These are phyloP conservation scores for Torymus aiolomorphi DNA, from an alignment of 2,888 invertebrate species.

Conservation along the genomic window DNA sequence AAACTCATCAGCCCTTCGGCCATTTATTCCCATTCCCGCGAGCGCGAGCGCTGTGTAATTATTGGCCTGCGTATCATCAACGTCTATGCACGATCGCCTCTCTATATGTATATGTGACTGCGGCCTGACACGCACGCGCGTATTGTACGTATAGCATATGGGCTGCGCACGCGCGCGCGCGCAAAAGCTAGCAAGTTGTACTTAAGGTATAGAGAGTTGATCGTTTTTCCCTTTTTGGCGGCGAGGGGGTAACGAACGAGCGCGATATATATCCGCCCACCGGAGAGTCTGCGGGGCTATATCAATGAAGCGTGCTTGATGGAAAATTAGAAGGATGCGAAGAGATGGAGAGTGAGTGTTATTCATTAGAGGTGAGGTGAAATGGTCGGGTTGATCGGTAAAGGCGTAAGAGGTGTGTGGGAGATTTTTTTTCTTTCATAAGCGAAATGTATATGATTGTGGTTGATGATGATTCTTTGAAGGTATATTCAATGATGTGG, in stretches of 20 bases:
- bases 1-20: conserved; percentile 46
- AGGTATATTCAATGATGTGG: no score
- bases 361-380: conserved; percentile 23
- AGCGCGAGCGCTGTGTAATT: conserved; percentile 24
- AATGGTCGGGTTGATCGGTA: no score
- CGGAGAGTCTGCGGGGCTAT: background rate
- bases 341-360: no score
- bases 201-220: no score
- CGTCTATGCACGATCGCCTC: background rate
- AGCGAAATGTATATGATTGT: no score
- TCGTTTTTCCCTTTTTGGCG: background rate
- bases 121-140: background rate
- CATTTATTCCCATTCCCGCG: conserved; percentile 44
- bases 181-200: no score
- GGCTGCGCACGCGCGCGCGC: no score
- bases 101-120: no score
- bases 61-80: conserved; percentile 43
- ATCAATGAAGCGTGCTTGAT: conserved; percentile 38
- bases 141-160: background rate
- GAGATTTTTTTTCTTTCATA: no score
- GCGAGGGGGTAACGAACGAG: conserved; percentile 13
- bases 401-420: no score
- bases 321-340: conserved; percentile 39
- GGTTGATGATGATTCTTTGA: no score
- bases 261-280: conserved; percentile 45